phyloP scores from a whole-genome alignment of 2,888 invertebrate genomes.

The Drosophila greeni region DNA sequence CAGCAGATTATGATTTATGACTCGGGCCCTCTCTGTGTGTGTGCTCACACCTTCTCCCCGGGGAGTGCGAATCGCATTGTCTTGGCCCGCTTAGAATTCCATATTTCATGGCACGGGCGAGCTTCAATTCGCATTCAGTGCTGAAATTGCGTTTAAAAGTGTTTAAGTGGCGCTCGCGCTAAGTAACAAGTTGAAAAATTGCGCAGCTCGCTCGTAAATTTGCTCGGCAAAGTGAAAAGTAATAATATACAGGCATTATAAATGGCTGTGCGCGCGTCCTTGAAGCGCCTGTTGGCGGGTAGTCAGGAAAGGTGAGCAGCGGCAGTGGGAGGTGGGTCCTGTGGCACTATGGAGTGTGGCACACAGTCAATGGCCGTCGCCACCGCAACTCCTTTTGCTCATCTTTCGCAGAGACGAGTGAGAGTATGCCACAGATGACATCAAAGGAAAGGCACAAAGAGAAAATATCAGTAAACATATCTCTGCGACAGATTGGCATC shows the following conservation, averaged over 20 bases:
- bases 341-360: constrained; percentile 15
- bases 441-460: constrained; percentile 20
- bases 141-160: constrained; percentile 52
- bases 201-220: constrained; percentile 63
- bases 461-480: constrained; percentile 6
- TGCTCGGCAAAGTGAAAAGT: constrained; percentile 57
- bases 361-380: constrained; percentile 34
- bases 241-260: constrained; percentile 60
- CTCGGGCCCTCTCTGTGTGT: constrained; percentile 26
- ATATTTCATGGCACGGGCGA: constrained; percentile 41
- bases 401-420: neutral
- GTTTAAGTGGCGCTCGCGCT: constrained; percentile 62
- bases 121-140: constrained; percentile 19
- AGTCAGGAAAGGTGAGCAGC: constrained; percentile 1
- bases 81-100: constrained; percentile 39
- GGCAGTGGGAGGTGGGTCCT: neutral
- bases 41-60: constrained; percentile 10
- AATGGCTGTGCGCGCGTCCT: constrained; percentile 51
- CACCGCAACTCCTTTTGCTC: constrained; percentile 12
- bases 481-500: neutral
- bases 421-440: constrained; percentile 11
- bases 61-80: constrained; percentile 41
- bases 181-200: constrained; percentile 71
- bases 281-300: constrained; percentile 20
- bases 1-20: constrained; percentile 70